phyloP scores from a whole-genome alignment of 2,797 vertebrate genomes.

The Melanotaenia pygmaea region DNA sequence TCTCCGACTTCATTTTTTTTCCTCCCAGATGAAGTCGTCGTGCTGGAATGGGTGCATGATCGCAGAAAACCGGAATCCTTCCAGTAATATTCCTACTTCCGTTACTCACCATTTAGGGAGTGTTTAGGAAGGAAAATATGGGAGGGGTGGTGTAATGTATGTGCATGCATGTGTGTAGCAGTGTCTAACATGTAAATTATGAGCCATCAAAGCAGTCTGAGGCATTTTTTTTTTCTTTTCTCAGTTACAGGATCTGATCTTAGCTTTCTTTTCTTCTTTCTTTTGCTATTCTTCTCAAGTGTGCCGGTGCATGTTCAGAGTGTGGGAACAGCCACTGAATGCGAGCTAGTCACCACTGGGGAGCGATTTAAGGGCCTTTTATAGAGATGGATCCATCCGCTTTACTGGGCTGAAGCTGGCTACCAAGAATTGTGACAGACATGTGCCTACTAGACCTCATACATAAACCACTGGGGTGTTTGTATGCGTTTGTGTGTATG shows the following conservation, averaged over 20 bases:
- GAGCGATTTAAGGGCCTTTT: slow-evolving; percentile 79
- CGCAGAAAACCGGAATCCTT: slow-evolving; percentile 24
- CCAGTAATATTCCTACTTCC: slow-evolving; percentile 11
- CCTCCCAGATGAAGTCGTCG: slow-evolving; percentile 58
- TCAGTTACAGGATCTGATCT: slow-evolving; percentile 47
- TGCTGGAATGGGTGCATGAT: slow-evolving; percentile 45
- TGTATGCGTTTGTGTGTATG: slow-evolving; percentile 53
- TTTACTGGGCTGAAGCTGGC: slow-evolving; percentile 77
- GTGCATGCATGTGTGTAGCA: slow-evolving; percentile 3
- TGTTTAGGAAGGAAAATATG: slow-evolving; percentile 18
- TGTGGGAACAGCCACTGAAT: slow-evolving; percentile 53
- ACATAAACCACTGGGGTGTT: slow-evolving; percentile 77
- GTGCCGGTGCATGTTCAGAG: slow-evolving; percentile 61
- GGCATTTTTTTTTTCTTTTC: slow-evolving; percentile 27
- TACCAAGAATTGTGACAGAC: slow-evolving; percentile 75
- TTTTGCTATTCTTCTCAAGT: slow-evolving; percentile 49
- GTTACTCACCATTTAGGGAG: slow-evolving; percentile 26
- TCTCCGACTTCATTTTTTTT: slow-evolving; percentile 52
- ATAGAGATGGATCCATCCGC: slow-evolving; percentile 73
- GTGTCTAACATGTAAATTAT: slow-evolving; percentile 56
- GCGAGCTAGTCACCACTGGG: slow-evolving; percentile 65
- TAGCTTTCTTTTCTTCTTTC: slow-evolving; percentile 25
- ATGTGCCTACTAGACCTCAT: slow-evolving; percentile 74
- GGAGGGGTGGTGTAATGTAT: slow-evolving; percentile 2
- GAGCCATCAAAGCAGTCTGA: slow-evolving; percentile 34